Base-by-base conservation (phyloP, 1,140 invertebrate genomes). In the Coenobita brevimanus region DNA sequence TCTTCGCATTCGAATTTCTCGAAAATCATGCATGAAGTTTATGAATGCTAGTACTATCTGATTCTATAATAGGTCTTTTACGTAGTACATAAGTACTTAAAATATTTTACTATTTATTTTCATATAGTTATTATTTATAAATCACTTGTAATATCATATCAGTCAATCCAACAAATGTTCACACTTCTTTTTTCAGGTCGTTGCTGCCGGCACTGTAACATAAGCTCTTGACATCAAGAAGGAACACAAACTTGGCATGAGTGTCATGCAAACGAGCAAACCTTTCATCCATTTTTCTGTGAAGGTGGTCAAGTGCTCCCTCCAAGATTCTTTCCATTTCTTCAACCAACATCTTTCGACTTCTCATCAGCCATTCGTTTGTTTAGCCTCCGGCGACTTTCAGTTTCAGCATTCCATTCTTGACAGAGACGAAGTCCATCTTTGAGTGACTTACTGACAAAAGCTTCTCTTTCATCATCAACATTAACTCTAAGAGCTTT, bases 291-390 rank as follows among this genome's bases (percentile, higher is more conserved):
- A n/a, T n/a, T n/a, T n/a, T n/a, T n/a, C n/a, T n/a, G 71, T 43
- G n/a, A 43, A 75, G n/a, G n/a, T 10, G 24, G 36, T 75, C n/a
- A 24, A 75, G 71, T 41, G 0, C 46, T 43, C 33, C 41, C 71
- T 41, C 46, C 71, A 75, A 41, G 36, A 43, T 41, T 2, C 71
- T 75, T 75, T 75, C 71, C 17, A 75, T 46, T 75, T 75, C 15
- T 33, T 75, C 71, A 67, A 24, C 64, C 6, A n/a, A 33, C 64
- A 24, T 67, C 64, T 67, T 33, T 67, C 27, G 24, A 10, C 27
- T 67, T 67, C 21, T 75, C 71, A 41, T 15, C 54, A 57, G 54
- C 54, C n/a, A 57, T 57, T 57, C 54, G n/a, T 57, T 57, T 57
- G 13, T 57, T 57, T 57, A n/a, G n/a, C n/a, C 54, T 57, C 54